phyloP scores from a whole-genome alignment of 2,797 vertebrate genomes.

The Pseudomugil gertrudae region DNA sequence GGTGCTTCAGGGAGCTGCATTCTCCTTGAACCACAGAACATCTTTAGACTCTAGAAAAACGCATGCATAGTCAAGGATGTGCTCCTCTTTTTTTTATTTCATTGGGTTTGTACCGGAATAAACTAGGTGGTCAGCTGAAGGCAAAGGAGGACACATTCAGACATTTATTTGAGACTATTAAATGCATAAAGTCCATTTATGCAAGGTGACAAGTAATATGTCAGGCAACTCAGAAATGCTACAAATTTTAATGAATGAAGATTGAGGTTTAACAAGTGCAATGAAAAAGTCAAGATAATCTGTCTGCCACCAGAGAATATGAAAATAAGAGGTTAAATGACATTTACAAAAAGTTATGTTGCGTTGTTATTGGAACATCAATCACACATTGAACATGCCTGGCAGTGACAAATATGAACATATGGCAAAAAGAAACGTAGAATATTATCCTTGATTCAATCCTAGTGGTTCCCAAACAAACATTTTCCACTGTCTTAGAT shows the following conservation, averaged over 20 bases:
- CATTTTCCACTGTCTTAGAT: slow-evolving; percentile 49
- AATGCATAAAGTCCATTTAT: not conserved
- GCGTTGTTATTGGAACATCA: too few relatives aligned
- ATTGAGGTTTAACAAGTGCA: not conserved
- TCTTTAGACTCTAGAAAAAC: slow-evolving; percentile 49
- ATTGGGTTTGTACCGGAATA: slow-evolving; percentile 33
- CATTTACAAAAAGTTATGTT: too few relatives aligned
- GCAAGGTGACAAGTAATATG: not conserved
- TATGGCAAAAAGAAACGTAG: not conserved
- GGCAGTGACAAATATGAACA: not conserved
- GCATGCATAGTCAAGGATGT: slow-evolving; percentile 46
- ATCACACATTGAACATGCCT: too few relatives aligned
- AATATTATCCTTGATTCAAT: slow-evolving; percentile 30
- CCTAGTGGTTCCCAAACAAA: slow-evolving; percentile 57
- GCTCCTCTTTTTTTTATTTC: slow-evolving; percentile 27
- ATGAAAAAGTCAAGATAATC: not conserved
- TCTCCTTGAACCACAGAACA: slow-evolving; percentile 52
- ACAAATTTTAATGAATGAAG: not conserved
- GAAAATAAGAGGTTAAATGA: too few relatives aligned
- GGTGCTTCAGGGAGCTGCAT: slow-evolving; percentile 52
- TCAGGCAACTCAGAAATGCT: not conserved
- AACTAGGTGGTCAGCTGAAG: slow-evolving; percentile 26
- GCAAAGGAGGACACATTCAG: slow-evolving; percentile 11
- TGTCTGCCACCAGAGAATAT: too few relatives aligned
- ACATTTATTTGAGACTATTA: slow-evolving; percentile 29